Base-by-base conservation (phyloP, 2,888 invertebrate species). In the Strigamia maritima region DNA sequence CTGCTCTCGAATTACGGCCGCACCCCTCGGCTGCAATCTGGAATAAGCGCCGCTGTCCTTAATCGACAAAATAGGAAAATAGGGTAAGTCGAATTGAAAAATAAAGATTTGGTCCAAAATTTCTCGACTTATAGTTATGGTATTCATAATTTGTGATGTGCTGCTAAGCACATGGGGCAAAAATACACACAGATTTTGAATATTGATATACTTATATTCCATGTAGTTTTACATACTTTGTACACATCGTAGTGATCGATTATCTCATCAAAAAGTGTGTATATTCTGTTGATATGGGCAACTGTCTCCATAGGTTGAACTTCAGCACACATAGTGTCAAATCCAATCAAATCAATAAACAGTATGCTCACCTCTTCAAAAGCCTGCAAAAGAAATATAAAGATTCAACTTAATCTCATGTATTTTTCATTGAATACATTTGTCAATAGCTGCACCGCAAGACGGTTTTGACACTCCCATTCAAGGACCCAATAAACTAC, bases 181-280 rank as follows among this genome's bases (percentile, higher is more conserved):
- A 31, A 31, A 31, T 4, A 31, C 31, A 31, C 2, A 31, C 6
- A 31, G 2, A 4, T 31, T 31, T 31, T 31, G 31, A 31, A 31
- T 31, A 6, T n/a, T n/a, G n/a, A n/a, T n/a, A n/a, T n/a, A n/a
- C n/a, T n/a, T 22, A 7, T 40, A 14, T 16, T 16, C 16, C 8
- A 10, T 44, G 8, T 44, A 44, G 8, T 16, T 44, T 4, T 14
- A 79, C 82, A 83, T 83, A 93, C 94, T 90, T 96, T 96, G 85
- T 95, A 96, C 1, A 95, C 94, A 80, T 93, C 89, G 82, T 93
- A 94, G 44, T 91, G 90, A 83, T 95, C 94, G 84, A 94, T 91
- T 75, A 95, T 89, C 31, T 92, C 89, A 86, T 96, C 96, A 82
- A 95, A 93, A 82, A 92, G 91, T 0, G 93, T 92, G 87, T 93